Evolutionary conservation across 1,140 invertebrate species (phyloP), one percentile per base, ranked within the genome.

Genomic region (Zophobas morio): DNA sequence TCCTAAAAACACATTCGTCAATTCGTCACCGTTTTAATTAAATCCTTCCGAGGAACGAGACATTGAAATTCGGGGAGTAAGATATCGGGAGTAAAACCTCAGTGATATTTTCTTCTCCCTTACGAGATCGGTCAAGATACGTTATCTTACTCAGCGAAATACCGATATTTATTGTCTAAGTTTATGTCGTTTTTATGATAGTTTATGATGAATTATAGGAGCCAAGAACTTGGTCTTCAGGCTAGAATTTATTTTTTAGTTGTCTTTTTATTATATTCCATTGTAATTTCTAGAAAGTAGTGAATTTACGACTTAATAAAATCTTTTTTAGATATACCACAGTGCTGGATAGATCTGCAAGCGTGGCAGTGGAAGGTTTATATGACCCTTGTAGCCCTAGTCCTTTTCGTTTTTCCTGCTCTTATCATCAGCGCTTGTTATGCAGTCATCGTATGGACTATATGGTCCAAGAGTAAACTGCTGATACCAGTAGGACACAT

Each of bases 391-490:
- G 93, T 98, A 0, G 93, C 95, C 2, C 85, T 94, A 1, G 91
- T 93, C 42, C 90, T 98, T 1, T 98, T 98, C 88, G 90, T 97
- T 36, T 87, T 96, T 20, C 97, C 97, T 0, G 94, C 96, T 0
- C 80, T 98, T 39, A 95, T 98, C 80, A 99, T 99, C 54, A 92
- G 94, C 0, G 92, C 92, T 1, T 98, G 97, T 85, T 98, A 98
- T 87, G 91, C 93, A 4, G 91, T 98, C 78, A 98, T 99, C 78
- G 95, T 98, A 0, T 90, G 93, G 84, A 98, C 96, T 1, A 98
- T 99, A 80, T 97, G 96, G 96, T 92, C 94, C 0, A 95, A 95
- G 82, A 92, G 88, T 87, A 93, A 90, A 84, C 89, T 88, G 42
- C 88, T 90, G 0, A 88, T 89, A 35, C 80, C 87, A 87, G 79